These are phyloP conservation scores for Formica selysi DNA, from an alignment of 1,140 invertebrate genomes.

Conservation along the genomic window DNA sequence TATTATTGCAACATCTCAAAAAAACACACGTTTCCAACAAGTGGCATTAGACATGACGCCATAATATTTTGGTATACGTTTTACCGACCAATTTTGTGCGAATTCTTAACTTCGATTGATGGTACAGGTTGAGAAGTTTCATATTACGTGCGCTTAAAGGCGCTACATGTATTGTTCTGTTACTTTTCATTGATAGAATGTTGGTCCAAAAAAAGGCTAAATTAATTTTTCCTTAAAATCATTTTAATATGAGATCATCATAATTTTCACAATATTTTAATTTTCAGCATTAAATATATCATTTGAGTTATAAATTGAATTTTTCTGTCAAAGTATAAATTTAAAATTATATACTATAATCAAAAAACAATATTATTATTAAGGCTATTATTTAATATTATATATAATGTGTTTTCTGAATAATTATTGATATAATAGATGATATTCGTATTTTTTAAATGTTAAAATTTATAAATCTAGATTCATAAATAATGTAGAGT, in stretches of 20 bases:
- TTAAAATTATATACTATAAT: background rate
- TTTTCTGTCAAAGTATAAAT: background rate
- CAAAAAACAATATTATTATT: constrained; percentile 20
- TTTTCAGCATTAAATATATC: background rate
- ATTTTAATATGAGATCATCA: background rate
- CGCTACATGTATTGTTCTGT: constrained; percentile 24
- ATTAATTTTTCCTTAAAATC: background rate
- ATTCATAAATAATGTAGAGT: constrained; percentile 3
- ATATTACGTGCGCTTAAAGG: background rate
- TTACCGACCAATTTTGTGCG: constrained; percentile 6
- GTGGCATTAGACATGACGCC: constrained; percentile 45
- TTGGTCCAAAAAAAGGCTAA: no score
- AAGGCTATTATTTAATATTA: background rate
- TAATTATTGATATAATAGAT: background rate
- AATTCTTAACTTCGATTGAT: constrained; percentile 38
- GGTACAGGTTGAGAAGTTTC: constrained; percentile 25
- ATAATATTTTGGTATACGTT: constrained; percentile 41
- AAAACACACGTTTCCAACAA: constrained; percentile 47
- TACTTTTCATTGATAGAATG: background rate
- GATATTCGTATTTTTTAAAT: background rate
- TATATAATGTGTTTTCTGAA: background rate
- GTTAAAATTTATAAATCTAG: background rate
- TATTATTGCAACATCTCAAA: constrained; percentile 34
- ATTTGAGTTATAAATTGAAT: background rate
- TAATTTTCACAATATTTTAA: background rate